Conservation (phyloP, 2,888 invertebrate genomes). For the Beris chalybata region DNA sequence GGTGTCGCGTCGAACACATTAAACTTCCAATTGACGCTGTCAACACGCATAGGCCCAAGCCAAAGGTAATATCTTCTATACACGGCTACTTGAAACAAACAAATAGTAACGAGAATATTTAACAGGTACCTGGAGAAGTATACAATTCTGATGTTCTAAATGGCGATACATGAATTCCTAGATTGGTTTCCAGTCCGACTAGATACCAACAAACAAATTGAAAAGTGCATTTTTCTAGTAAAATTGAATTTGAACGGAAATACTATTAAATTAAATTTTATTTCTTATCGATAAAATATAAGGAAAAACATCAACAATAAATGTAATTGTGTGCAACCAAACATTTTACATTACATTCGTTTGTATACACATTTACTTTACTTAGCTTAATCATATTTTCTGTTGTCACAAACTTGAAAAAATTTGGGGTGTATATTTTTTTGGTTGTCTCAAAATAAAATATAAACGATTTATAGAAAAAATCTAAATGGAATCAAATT, state of each 20-base stretch:
- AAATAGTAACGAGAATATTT: neutral
- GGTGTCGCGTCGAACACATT: slow-evolving; percentile 95
- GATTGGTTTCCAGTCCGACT: slow-evolving; percentile 24
- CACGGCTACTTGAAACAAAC: neutral
- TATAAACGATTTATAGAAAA: slow-evolving; percentile 2
- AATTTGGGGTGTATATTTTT: slow-evolving; percentile 5
- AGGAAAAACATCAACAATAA: slow-evolving; percentile 6
- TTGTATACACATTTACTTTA: slow-evolving; percentile 9
- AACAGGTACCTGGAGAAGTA: slow-evolving; percentile 37
- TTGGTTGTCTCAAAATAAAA: slow-evolving; percentile 19
- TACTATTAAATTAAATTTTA: neutral
- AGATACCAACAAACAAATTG: slow-evolving; percentile 10
- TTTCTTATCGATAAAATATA: slow-evolving; percentile 18
- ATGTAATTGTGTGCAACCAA: slow-evolving; percentile 2
- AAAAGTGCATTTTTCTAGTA: slow-evolving; percentile 31
- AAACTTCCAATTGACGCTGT: slow-evolving; percentile 90
- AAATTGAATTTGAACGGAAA: slow-evolving; percentile 20
- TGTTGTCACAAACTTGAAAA: neutral
- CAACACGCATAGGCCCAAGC: slow-evolving; percentile 94
- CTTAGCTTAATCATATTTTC: slow-evolving; percentile 15
- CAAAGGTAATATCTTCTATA: slow-evolving; percentile 63
- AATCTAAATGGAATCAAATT: slow-evolving; percentile 12
- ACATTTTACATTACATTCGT: slow-evolving; percentile 8
- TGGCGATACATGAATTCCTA: slow-evolving; percentile 26
- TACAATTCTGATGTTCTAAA: slow-evolving; percentile 15